Conservation (phyloP, 2,888 invertebrate species). For the Drosophila pseudotalamancana region DNA sequence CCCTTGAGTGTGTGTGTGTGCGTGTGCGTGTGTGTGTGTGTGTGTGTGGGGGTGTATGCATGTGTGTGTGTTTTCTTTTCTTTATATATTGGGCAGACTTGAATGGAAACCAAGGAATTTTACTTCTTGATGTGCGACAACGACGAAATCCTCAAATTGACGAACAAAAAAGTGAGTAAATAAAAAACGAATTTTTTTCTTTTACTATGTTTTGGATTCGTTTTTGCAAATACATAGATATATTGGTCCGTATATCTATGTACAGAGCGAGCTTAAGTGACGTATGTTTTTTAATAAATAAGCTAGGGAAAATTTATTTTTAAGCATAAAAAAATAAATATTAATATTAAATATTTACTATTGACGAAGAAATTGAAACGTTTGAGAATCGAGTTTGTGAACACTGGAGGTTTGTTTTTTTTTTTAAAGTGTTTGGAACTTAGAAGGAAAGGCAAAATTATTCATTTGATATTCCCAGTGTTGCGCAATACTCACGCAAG, state of each 20-base stretch:
- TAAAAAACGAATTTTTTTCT: neutral
- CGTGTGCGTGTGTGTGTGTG: no score
- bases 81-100: neutral
- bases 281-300: neutral
- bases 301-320: neutral
- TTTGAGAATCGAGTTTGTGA: neutral
- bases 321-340: neutral
- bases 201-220: neutral
- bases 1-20: no score
- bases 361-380: neutral
- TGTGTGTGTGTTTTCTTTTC: neutral
- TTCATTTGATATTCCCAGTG: no score
- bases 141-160: neutral
- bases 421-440: no score
- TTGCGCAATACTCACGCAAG: no score
- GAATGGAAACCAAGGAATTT: neutral
- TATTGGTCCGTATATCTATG: neutral
- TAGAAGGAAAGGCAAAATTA: no score
- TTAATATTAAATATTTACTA: neutral
- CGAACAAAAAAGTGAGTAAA: neutral
- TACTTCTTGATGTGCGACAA: constrained; percentile 1
- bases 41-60: no score
- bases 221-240: neutral
- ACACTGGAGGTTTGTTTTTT: no score
- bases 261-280: neutral